Evolutionary conservation across 2,797 vertebrate genomes (phyloP), one percentile per base, ranked within the genome.

Genomic region (Gadopsis bispinosus): DNA sequence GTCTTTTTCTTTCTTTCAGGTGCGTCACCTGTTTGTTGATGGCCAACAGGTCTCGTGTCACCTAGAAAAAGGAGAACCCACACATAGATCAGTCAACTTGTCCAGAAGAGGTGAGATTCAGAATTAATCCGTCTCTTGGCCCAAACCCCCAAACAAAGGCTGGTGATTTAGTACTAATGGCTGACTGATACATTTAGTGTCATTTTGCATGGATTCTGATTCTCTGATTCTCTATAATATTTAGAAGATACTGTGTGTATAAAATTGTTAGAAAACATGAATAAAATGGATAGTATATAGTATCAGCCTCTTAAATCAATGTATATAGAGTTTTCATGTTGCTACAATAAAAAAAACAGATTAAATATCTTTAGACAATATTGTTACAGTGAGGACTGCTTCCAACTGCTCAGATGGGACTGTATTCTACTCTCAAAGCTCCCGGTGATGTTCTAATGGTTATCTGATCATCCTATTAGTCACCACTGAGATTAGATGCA

Each of bases 1-100:
- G 26, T 8, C 26, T 35, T n/a, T 16, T 14, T 11, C 0, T 17
- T 55, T 22, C 7, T 31, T 35, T n/a, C 7, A 99, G 98, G 97
- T 99, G 62, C 96, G 95, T 47, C 98, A 99, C 3, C 91, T 99
- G 37, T 97, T 96, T 70, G 89, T 97, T 62, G 96, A 95, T 20
- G 97, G 93, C 31, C 96, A 96, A 69, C 90, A 97, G 72, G 93
- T 93, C 60, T 89, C 79, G 0, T 91, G 82, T 76, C 89, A 84
- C 22, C 86, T 95, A 19, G 95, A 95, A 81, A 93, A 93, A 83
- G 88, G 93, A 69, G 94, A 90, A 73, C 95, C 96, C 0, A 74
- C 91, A 16, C 91, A 92, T 51, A 95, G 95, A 93, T 96, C 97
- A 0, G 82, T 94, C 55, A 96, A 94, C 84, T 92, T 97, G 66